Conservation (phyloP, 2,797 vertebrate species). For the Allobates femoralis region DNA sequence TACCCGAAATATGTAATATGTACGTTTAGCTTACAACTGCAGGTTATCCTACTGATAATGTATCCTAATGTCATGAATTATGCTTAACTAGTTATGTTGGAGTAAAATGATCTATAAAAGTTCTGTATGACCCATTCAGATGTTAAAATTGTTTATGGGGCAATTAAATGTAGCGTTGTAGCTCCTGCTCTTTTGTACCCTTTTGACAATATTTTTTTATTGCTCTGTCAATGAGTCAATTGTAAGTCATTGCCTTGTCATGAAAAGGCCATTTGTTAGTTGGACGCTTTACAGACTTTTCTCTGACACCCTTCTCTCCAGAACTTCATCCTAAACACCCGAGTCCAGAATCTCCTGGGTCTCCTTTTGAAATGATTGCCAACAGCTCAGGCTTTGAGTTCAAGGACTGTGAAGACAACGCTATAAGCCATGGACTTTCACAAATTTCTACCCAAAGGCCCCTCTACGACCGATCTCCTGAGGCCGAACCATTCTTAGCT, state of each 20-base stretch:
- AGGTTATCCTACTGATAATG: neutral
- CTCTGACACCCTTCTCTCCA: slow-evolving; percentile 65
- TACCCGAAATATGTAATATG: too few relatives aligned
- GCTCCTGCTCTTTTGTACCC: neutral
- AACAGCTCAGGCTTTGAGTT: slow-evolving; percentile 80
- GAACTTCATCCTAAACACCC: slow-evolving; percentile 62
- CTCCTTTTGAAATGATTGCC: slow-evolving; percentile 87
- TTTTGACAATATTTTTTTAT: slow-evolving; percentile 4
- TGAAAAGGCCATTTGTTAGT: slow-evolving; percentile 25
- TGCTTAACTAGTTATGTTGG: neutral
- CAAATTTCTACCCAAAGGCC: neutral
- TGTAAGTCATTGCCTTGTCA: slow-evolving; percentile 32
- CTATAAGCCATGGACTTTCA: slow-evolving; percentile 1
- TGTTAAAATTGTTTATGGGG: neutral
- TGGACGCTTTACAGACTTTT: slow-evolving; percentile 56
- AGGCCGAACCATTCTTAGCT: neutral
- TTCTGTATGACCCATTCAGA: neutral
- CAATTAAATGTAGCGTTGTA: neutral
- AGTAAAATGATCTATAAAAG: neutral
- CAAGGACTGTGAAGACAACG: slow-evolving; percentile 73
- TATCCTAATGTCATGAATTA: neutral
- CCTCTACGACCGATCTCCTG: neutral
- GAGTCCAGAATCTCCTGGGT: slow-evolving; percentile 82
- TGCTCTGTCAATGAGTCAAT: neutral
- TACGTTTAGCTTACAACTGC: neutral